Conservation (phyloP, 2,797 vertebrate species). For the Smutsia gigantea region DNA sequence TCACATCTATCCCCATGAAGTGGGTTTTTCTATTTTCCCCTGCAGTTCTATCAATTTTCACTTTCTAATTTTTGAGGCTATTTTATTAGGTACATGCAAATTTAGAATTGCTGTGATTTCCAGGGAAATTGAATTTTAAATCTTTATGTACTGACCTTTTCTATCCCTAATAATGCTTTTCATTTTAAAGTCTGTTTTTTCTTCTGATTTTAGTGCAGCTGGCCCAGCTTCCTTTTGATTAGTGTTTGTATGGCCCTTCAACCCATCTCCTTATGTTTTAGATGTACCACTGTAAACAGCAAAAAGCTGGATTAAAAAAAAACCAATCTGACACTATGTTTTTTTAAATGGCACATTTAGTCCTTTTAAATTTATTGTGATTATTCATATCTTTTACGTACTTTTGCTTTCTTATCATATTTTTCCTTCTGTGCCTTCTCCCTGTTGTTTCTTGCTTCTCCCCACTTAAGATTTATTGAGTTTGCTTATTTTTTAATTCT, state of each 20-base stretch:
- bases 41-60: background rate
- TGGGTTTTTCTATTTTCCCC: background rate
- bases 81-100: background rate
- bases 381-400: background rate
- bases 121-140: background rate
- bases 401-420: conserved; percentile 12
- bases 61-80: background rate
- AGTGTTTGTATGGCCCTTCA: background rate
- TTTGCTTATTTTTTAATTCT: conserved; percentile 49
- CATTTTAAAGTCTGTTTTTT: background rate
- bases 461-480: background rate
- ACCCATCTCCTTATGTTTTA: background rate
- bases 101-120: background rate
- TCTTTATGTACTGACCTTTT: background rate
- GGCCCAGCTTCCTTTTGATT: background rate
- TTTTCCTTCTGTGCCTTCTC: background rate
- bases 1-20: background rate
- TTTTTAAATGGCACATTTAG: background rate
- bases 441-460: background rate
- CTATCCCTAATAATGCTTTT: background rate
- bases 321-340: background rate
- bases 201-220: background rate
- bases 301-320: background rate
- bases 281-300: background rate
- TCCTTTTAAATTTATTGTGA: background rate